These are phyloP conservation scores for Cisticola juncidis DNA, from an alignment of 2,113 vertebrate genomes.

Conservation along the genomic window DNA sequence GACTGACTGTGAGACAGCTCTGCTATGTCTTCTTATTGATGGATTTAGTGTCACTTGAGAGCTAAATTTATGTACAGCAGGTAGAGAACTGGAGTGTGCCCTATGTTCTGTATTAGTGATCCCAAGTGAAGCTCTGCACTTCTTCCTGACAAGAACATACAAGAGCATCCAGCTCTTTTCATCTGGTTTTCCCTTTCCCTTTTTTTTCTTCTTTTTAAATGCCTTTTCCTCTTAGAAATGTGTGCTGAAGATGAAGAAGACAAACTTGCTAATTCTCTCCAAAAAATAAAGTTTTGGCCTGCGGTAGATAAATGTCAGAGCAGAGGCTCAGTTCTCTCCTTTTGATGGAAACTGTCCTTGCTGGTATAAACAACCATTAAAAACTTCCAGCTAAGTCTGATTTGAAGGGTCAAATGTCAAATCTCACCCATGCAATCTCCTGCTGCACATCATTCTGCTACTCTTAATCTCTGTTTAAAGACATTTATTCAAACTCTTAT, in stretches of 20 bases:
- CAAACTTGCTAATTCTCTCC: neutral
- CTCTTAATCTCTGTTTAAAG: conserved; percentile 32
- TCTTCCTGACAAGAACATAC: neutral
- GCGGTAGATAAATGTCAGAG: neutral
- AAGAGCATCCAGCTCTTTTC: neutral
- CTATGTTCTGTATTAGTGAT: neutral
- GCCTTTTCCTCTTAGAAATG: neutral
- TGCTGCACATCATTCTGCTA: conserved; percentile 17
- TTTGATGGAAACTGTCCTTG: neutral
- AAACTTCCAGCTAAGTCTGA: conserved; percentile 9
- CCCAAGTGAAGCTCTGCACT: neutral
- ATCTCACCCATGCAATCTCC: conserved; percentile 37
- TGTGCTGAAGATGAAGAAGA: neutral
- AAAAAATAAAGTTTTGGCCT: neutral
- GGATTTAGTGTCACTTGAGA: neutral
- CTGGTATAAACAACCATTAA: conserved; percentile 7
- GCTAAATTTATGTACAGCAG: neutral
- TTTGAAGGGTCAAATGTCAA: conserved; percentile 14
- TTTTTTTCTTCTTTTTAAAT: neutral
- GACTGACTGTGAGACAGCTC: neutral
- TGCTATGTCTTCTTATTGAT: neutral
- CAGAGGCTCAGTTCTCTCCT: neutral
- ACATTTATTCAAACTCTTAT: conserved; percentile 25
- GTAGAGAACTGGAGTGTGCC: neutral
- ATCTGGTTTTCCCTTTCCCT: neutral